phyloP scores from a whole-genome alignment of 2,888 invertebrate genomes.

The Ophion obscuratus region DNA sequence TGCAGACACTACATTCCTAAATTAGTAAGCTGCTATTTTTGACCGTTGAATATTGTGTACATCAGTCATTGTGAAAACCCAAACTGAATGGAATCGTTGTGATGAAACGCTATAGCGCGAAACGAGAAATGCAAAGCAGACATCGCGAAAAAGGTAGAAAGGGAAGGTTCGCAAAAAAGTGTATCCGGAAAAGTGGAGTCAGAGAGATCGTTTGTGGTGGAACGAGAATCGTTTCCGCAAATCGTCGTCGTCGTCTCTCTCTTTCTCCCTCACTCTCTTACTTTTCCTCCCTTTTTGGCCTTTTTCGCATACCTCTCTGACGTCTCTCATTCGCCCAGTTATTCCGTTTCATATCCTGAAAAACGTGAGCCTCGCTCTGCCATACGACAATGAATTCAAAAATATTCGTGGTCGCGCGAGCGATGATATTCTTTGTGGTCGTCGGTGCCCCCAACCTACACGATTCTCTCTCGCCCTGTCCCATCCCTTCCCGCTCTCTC shows the following conservation, averaged over 20 bases:
- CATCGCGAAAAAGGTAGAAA: neutral
- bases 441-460: constrained; percentile 20
- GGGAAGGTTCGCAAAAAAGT: constrained; percentile 5
- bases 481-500: neutral
- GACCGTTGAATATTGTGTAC: neutral
- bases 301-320: constrained; percentile 39
- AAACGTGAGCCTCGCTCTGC: constrained; percentile 48
- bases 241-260: constrained; percentile 20
- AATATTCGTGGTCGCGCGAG: constrained; percentile 54
- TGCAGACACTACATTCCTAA: neutral
- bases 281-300: constrained; percentile 7
- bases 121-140: constrained; percentile 14
- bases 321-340: constrained; percentile 54
- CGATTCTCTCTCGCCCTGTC: neutral
- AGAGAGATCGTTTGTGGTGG: constrained; percentile 46
- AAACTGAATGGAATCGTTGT: neutral
- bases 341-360: constrained; percentile 56
- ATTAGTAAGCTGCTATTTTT: neutral
- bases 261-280: constrained; percentile 10
- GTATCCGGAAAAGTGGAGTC: constrained; percentile 39
- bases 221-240: constrained; percentile 51
- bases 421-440: constrained; percentile 59
- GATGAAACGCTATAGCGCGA: constrained; percentile 3
- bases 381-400: constrained; percentile 60
- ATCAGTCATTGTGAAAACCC: neutral